Percentiles rank a stretch among this genome's conserved stretches.
phyloP scores from a whole-genome alignment of 2,888 invertebrate species.

The Margaritifera margaritifera region DNA sequence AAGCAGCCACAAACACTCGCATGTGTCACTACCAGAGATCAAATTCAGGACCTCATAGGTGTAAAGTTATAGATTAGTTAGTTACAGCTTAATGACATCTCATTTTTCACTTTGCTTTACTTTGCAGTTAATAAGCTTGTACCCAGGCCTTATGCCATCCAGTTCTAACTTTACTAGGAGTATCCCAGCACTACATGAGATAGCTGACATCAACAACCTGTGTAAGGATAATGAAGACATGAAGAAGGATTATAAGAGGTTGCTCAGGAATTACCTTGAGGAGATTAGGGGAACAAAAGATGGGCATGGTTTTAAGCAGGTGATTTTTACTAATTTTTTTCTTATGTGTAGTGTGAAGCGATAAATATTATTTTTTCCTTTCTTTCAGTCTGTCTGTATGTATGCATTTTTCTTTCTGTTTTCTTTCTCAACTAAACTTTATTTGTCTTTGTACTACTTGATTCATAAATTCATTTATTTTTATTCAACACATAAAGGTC shows the following conservation, averaged over 20 bases:
- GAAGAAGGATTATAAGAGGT: conserved; percentile 68
- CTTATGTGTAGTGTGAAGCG: too few relatives aligned
- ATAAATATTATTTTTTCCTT: too few relatives aligned
- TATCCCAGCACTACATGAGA: conserved; percentile 74
- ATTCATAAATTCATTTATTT: too few relatives aligned
- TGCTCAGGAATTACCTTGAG: conserved; percentile 71
- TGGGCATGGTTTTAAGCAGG: conserved; percentile 64
- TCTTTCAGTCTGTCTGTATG: too few relatives aligned
- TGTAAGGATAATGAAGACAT: conserved; percentile 64
- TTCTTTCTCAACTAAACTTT: too few relatives aligned
- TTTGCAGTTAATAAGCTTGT: conserved; percentile 74
- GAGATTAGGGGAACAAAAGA: conserved; percentile 65
- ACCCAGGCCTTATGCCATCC: conserved; percentile 73
- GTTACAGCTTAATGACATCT: not conserved
- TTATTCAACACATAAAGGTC: too few relatives aligned
- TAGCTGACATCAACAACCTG: conserved; percentile 74
- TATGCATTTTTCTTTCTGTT: too few relatives aligned
- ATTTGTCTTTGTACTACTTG: too few relatives aligned
- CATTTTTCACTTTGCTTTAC: conserved; percentile 5
- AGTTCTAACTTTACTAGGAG: conserved; percentile 72
- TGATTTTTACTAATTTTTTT: conserved; percentile 29
- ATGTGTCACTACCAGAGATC: not conserved
- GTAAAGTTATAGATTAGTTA: not conserved
- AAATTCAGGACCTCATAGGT: not conserved
- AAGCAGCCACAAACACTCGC: too few relatives aligned